Percentiles rank a stretch among this genome's conserved stretches.
phyloP scores from a whole-genome alignment of 2,888 invertebrate species.

The Campoletis raptor region DNA sequence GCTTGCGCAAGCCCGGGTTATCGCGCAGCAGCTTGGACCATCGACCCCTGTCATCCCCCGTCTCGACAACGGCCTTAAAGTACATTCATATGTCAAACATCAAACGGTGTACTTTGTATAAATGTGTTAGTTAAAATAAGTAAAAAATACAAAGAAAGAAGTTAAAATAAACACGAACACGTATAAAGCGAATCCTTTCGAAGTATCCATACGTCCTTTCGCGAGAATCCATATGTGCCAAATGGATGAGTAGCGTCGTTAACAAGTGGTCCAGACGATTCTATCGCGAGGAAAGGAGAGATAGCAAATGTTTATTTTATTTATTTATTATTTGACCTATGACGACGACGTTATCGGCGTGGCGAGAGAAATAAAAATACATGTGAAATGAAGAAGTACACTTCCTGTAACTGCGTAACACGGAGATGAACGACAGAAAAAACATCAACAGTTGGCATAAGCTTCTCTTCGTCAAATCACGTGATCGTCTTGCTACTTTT shows the following conservation, averaged over 20 bases:
- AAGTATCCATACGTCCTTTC: too few relatives aligned
- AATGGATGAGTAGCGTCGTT: constrained; percentile 10
- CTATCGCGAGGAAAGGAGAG: background rate
- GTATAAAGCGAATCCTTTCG: background rate
- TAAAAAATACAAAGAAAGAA: background rate
- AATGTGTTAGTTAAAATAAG: background rate
- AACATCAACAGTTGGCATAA: constrained; percentile 33
- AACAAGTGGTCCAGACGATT: background rate
- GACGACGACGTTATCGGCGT: background rate
- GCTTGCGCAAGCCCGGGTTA: constrained; percentile 38
- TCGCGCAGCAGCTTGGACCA: constrained; percentile 43
- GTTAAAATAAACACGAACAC: background rate
- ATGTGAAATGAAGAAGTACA: background rate
- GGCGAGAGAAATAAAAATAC: background rate
- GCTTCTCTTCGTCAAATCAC: constrained; percentile 19
- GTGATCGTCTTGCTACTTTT: constrained; percentile 19
- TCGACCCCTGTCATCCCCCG: constrained; percentile 16
- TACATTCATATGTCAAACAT: constrained; percentile 24
- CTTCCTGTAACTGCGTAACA: background rate
- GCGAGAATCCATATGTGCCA: constrained; percentile 1
- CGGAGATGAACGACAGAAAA: constrained; percentile 36
- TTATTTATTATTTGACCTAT: constrained; percentile 21
- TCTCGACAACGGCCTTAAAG: background rate
- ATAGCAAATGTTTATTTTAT: background rate
- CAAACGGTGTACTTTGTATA: background rate